These are phyloP conservation scores for Chauna torquata DNA, from an alignment of 2,113 vertebrate species.

Conservation along the genomic window DNA sequence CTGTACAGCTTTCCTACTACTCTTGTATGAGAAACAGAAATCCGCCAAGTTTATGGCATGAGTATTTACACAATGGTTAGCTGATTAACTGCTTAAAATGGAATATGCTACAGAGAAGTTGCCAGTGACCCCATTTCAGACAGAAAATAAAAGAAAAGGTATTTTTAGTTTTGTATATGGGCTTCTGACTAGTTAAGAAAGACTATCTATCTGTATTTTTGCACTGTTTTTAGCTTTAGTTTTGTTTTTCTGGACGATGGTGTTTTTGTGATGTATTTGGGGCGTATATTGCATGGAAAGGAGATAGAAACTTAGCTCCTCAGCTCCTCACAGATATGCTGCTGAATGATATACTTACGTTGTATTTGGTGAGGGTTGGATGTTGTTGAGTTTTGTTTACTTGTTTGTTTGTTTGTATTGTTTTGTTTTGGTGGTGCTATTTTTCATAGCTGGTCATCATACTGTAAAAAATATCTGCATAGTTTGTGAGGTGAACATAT, in stretches of 20 bases:
- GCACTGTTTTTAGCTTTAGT: not conserved
- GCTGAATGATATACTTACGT: not conserved
- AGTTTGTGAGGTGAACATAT: accelerated
- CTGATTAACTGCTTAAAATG: not conserved
- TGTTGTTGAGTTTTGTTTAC: accelerated
- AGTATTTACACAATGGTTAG: not conserved
- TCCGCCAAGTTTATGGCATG: accelerated
- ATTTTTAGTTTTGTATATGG: not conserved
- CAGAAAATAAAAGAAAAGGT: not conserved
- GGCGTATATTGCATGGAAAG: too few species aligned
- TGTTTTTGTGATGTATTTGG: not conserved
- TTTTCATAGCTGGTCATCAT: not conserved
- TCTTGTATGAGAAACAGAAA: not conserved
- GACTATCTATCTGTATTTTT: not conserved
- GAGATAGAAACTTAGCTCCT: not conserved
- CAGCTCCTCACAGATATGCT: not conserved
- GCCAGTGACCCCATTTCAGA: not conserved
- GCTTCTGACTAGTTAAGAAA: not conserved
- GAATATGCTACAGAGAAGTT: not conserved
- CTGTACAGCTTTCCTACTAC: not conserved
- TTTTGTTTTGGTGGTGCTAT: not conserved
- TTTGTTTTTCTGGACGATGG: not conserved
- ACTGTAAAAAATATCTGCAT: not conserved
- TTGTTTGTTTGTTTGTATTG: not conserved
- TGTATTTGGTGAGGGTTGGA: not conserved